These are phyloP conservation scores for Momotus momota DNA, from an alignment of 2,797 vertebrate species.

Conservation along the genomic window DNA sequence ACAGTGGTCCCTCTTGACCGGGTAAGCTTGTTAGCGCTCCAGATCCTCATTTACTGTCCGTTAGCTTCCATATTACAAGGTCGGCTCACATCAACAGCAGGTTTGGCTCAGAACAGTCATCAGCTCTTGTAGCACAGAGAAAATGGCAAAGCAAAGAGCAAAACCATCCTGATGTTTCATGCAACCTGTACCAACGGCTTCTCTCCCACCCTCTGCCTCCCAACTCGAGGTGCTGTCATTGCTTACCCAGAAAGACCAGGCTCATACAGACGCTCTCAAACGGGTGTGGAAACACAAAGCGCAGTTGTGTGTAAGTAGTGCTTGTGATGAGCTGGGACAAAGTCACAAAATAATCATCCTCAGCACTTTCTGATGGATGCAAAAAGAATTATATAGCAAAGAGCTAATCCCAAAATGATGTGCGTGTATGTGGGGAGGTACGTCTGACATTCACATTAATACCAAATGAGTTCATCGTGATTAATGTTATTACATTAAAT, in stretches of 20 bases:
- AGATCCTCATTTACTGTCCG: not conserved
- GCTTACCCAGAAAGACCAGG: not conserved
- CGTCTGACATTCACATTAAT: conserved; percentile 58
- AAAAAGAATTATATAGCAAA: not conserved
- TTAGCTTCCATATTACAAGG: not conserved
- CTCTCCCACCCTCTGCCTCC: not conserved
- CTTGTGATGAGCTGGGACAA: not conserved
- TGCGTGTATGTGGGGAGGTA: not conserved
- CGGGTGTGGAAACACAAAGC: not conserved
- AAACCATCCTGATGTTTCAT: not conserved
- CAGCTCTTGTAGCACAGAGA: not conserved
- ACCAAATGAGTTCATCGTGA: conserved; percentile 67
- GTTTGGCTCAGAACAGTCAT: not conserved
- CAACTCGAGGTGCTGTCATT: not conserved
- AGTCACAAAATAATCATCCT: not conserved
- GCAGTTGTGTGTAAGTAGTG: accelerated
- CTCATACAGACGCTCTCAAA: not conserved
- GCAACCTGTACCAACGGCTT: not conserved
- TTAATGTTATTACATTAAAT: conserved; percentile 70
- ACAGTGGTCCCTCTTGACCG: not conserved
- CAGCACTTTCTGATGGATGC: conserved; percentile 30
- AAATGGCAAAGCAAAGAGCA: not conserved
- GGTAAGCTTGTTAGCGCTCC: not conserved
- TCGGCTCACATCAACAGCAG: not conserved
- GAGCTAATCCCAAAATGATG: conserved; percentile 39